These are phyloP conservation scores for Cantharis rufa DNA, from an alignment of 2,888 invertebrate species.

Conservation along the genomic window DNA sequence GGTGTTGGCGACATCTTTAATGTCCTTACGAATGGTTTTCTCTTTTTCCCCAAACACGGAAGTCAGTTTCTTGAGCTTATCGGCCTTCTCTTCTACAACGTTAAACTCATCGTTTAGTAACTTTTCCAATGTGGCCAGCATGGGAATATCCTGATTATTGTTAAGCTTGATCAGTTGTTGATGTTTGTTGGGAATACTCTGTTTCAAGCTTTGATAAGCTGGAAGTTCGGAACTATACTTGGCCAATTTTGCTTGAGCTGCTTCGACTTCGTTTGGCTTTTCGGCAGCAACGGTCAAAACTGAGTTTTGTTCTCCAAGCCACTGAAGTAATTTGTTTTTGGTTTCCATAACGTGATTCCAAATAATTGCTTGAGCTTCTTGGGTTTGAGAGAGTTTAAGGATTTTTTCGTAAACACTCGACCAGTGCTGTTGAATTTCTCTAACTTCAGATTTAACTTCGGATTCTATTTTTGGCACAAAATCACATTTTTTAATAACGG, in stretches of 20 bases:
- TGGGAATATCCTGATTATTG: constrained; percentile 70
- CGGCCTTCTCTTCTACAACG: constrained; percentile 72
- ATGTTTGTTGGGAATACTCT: constrained; percentile 78
- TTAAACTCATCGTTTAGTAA: constrained; percentile 77
- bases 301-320: constrained; percentile 83
- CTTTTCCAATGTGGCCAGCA: constrained; percentile 67
- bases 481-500: constrained; percentile 71
- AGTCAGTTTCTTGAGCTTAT: constrained; percentile 74
- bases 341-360: constrained; percentile 92
- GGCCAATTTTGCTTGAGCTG: constrained; percentile 74
- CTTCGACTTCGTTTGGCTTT: constrained; percentile 79
- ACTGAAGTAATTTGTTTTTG: constrained; percentile 79
- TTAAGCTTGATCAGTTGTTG: constrained; percentile 78
- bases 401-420: constrained; percentile 73
- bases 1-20: constrained; percentile 72
- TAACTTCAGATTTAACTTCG: constrained; percentile 65
- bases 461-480: constrained; percentile 68
- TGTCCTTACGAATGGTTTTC: constrained; percentile 69
- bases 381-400: constrained; percentile 74
- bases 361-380: constrained; percentile 87
- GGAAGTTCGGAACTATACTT: constrained; percentile 88
- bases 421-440: constrained; percentile 68
- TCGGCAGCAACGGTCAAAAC: constrained; percentile 75
- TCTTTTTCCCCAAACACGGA: constrained; percentile 76
- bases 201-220: constrained; percentile 73